Evolutionary conservation across 2,888 invertebrate species (phyloP).

Genomic region (Diarsia dahlii): DNA sequence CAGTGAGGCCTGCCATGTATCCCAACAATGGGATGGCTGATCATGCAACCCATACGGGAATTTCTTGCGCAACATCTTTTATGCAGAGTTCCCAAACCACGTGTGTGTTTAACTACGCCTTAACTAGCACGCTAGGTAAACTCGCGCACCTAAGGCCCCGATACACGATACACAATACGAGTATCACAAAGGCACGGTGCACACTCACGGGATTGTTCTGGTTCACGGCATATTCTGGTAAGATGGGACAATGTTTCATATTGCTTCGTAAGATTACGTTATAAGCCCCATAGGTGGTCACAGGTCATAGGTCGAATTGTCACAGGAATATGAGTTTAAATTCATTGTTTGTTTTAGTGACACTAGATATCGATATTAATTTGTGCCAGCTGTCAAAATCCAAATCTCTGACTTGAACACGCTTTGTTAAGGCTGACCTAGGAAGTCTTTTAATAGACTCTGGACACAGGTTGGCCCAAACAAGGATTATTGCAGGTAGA

Average conservation of each 20-base stretch:
- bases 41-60: not conserved
- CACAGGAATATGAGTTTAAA: not conserved
- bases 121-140: slow-evolving; percentile 1
- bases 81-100: slow-evolving; percentile 7
- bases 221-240: slow-evolving; percentile 22
- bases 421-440: not conserved
- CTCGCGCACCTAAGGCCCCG: slow-evolving; percentile 12
- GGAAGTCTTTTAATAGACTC: too few relatives aligned
- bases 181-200: slow-evolving; percentile 38
- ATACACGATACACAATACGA: slow-evolving; percentile 42
- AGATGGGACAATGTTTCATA: not conserved
- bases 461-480: not conserved
- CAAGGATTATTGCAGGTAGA: not conserved
- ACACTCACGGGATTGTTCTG: slow-evolving; percentile 28
- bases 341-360: not conserved
- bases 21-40: too few relatives aligned
- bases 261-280: not conserved
- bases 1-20: too few relatives aligned
- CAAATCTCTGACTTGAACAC: not conserved
- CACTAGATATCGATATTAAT: not conserved
- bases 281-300: too few relatives aligned
- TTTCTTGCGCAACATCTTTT: not conserved
- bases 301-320: too few relatives aligned
- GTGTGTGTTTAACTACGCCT: slow-evolving; percentile 5
- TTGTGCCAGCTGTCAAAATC: not conserved